Evolutionary conservation across 2,888 invertebrate genomes (phyloP).

Genomic region (Arctia plantaginis): DNA sequence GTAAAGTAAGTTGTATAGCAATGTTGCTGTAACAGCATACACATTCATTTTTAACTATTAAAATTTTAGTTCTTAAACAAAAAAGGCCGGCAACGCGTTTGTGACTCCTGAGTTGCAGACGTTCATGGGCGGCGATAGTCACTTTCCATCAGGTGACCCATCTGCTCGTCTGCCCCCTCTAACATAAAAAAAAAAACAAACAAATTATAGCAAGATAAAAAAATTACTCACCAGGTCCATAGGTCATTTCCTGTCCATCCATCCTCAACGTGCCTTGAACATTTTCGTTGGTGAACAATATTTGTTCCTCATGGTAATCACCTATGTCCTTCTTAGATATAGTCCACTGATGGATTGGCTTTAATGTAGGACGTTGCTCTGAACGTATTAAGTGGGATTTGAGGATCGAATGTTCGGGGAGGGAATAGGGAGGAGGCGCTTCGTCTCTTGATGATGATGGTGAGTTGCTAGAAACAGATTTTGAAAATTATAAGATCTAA

Average conservation of each 20-base stretch:
- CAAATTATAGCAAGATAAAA: not conserved
- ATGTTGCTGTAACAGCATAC: too few relatives aligned
- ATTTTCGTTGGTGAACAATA: slow-evolving; percentile 83
- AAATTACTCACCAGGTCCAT: slow-evolving; percentile 75
- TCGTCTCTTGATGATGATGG: slow-evolving; percentile 72
- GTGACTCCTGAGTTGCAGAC: too few relatives aligned
- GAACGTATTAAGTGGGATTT: slow-evolving; percentile 78
- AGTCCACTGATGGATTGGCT: slow-evolving; percentile 81
- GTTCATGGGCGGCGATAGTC: too few relatives aligned
- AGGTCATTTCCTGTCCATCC: slow-evolving; percentile 73
- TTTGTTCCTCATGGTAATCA: slow-evolving; percentile 79
- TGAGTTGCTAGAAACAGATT: slow-evolving; percentile 57
- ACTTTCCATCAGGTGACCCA: too few relatives aligned
- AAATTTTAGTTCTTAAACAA: too few relatives aligned
- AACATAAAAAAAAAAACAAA: too few relatives aligned
- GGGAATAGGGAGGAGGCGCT: slow-evolving; percentile 75
- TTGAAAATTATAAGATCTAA: too few relatives aligned
- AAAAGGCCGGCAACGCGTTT: too few relatives aligned
- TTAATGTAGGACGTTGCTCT: slow-evolving; percentile 60
- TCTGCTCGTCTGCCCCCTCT: too few relatives aligned
- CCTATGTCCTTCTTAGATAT: slow-evolving; percentile 82
- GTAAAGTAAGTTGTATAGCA: too few relatives aligned
- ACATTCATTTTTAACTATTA: too few relatives aligned
- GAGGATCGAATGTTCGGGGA: slow-evolving; percentile 79
- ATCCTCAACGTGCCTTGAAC: slow-evolving; percentile 66